Evolutionary conservation across 1,140 invertebrate genomes (phyloP), one percentile per base, ranked within the genome.

Genomic region (Aphis gossypii): DNA sequence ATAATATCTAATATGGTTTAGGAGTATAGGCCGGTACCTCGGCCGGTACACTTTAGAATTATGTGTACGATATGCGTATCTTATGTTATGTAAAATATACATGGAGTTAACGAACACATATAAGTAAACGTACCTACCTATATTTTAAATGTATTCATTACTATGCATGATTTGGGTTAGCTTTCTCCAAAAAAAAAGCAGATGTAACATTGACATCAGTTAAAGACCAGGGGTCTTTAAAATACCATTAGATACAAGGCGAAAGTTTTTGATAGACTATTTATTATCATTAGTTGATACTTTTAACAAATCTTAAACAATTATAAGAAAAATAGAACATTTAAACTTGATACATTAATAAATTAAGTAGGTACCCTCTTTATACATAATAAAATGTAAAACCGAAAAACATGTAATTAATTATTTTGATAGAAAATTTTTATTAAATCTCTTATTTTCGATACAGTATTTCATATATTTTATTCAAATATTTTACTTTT

Each of bases 131-230:
- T 48, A n/a, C 9, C 38, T 54, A 51, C 23, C 23, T 51, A 51
- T 88, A 88, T 89, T 54, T 54, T 23, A 35, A 89, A 54, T 48
- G 18, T 30, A 48, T 88, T 88, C 44, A 48, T 88, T 48, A 88
- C 30, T 48, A 88, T 88, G 86, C 46, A 48, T n/a, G 14, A 48
- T 88, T 88, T 88, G 5, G 30, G 44, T 88, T 51, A 18, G 44
- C 86, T 88, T 88, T 88, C 46, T 88, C 46, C n/a, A 30, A 48
- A 88, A 88, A n/a, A 86, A 88, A 48, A 88, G 60, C 60, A 88
- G 18, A 88, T 88, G 46, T 48, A 88, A 88, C 38, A n/a, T 87
- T 30, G 86, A 88, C 18, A 46, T 46, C 44, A 48, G 44, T 88
- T 88, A 88, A 48, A 88, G 46, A 48, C 46, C 44, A 11, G 46